phyloP scores from a whole-genome alignment of 2,888 invertebrate genomes.

The Eupithecia vulgata region DNA sequence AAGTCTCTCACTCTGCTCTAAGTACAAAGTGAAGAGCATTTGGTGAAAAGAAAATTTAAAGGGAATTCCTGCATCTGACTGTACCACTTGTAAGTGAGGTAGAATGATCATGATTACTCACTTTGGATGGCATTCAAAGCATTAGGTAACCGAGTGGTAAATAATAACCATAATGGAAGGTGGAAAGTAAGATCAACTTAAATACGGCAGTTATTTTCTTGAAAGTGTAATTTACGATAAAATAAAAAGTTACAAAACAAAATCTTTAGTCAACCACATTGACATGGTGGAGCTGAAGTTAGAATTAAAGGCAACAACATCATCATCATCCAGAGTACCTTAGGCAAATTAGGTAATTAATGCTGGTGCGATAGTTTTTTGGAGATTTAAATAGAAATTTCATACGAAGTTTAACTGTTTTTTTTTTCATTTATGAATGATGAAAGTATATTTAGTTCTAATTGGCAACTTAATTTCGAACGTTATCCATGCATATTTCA shows the following conservation, averaged over 20 bases:
- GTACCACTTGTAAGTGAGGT: background rate
- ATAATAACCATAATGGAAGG: background rate
- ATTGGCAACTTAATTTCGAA: no score
- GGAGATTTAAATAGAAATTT: no score
- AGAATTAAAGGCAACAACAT: no score
- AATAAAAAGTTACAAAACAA: background rate
- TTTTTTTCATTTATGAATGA: no score
- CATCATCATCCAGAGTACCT: no score
- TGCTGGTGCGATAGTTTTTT: no score
- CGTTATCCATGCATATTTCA: no score
- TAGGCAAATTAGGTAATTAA: no score
- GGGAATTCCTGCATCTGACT: background rate
- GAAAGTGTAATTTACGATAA: background rate
- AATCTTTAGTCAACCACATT: background rate
- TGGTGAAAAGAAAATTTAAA: background rate
- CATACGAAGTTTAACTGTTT: no score
- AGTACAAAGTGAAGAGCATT: background rate
- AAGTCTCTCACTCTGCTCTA: background rate
- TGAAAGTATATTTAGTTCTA: no score
- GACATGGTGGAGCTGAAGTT: no score
- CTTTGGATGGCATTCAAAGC: background rate
- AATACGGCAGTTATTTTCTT: background rate
- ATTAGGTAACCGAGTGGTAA: background rate
- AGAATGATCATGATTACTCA: slow-evolving; percentile 4
- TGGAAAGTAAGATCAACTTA: background rate